Evolutionary conservation across 1,140 invertebrate genomes (phyloP).

Genomic region (Thereuonema tuberculata): DNA sequence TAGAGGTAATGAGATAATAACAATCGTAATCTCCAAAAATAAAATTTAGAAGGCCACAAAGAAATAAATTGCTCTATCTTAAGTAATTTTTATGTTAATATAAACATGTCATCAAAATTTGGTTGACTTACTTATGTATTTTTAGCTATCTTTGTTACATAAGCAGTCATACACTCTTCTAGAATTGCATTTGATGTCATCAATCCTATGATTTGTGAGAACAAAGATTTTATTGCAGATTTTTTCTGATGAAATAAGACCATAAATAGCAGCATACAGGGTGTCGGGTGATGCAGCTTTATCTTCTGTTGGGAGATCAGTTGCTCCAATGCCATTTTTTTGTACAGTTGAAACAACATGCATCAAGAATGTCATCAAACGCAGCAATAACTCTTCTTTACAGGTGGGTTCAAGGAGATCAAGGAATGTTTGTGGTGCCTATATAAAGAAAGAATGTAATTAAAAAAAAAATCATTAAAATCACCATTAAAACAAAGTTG

Average conservation of each 20-base stretch:
- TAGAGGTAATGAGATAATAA: no score
- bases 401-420: constrained; percentile 33
- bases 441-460: constrained; percentile 20
- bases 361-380: constrained; percentile 40
- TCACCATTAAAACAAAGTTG: no score
- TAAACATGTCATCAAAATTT: no score
- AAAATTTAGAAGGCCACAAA: no score
- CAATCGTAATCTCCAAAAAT: no score
- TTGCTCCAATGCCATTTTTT: constrained; percentile 31
- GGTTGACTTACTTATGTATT: no score
- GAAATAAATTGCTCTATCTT: no score
- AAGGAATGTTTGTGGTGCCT: constrained; percentile 40
- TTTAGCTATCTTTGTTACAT: no score
- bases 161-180: constrained; percentile 23
- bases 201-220: constrained; percentile 36
- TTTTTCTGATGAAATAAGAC: constrained; percentile 32
- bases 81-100: no score
- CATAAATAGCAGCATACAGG: constrained; percentile 39
- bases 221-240: constrained; percentile 36
- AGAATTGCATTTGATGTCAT: constrained; percentile 36
- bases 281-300: constrained; percentile 46
- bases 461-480: no score
- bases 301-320: constrained; percentile 38
- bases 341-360: constrained; percentile 37
- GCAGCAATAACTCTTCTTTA: constrained; percentile 38